Evolutionary conservation across 2,888 invertebrate species (phyloP).

Genomic region (Chesias legatella): DNA sequence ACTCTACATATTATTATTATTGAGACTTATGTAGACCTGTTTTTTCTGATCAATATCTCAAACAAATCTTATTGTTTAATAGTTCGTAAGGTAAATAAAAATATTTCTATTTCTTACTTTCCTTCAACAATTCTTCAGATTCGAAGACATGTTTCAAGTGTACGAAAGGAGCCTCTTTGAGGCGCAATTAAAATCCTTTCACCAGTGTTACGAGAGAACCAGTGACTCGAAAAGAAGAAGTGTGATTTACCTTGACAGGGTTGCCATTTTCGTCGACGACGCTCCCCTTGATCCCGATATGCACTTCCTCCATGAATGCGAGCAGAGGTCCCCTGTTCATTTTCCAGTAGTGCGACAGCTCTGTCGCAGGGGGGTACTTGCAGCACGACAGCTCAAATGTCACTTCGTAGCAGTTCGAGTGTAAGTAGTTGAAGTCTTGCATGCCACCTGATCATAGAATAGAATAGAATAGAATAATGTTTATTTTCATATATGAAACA

Average conservation of each 20-base stretch:
- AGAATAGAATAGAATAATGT: neutral
- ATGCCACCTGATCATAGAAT: constrained; percentile 87
- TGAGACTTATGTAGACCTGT: no score
- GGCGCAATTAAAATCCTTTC: no score
- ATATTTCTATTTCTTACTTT: no score
- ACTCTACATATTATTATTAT: no score
- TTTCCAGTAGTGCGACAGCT: constrained; percentile 89
- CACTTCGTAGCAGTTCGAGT: constrained; percentile 97
- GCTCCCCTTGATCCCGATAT: constrained; percentile 83
- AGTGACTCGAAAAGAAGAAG: no score
- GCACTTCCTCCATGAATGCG: constrained; percentile 89
- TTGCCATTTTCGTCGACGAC: constrained; percentile 82
- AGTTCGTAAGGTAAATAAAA: no score
- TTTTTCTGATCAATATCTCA: no score
- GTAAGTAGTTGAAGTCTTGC: constrained; percentile 98
- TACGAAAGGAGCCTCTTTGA: no score
- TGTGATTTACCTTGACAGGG: constrained; percentile 76
- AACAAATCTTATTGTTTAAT: no score
- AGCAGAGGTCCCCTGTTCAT: constrained; percentile 92
- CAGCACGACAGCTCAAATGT: constrained; percentile 98
- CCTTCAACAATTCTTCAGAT: no score
- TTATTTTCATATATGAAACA: neutral
- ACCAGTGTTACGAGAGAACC: no score
- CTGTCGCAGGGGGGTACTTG: constrained; percentile 90
- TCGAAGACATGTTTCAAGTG: no score